These are phyloP conservation scores for Diabrotica undecimpunctata DNA, from an alignment of 1,140 invertebrate species.

Conservation along the genomic window DNA sequence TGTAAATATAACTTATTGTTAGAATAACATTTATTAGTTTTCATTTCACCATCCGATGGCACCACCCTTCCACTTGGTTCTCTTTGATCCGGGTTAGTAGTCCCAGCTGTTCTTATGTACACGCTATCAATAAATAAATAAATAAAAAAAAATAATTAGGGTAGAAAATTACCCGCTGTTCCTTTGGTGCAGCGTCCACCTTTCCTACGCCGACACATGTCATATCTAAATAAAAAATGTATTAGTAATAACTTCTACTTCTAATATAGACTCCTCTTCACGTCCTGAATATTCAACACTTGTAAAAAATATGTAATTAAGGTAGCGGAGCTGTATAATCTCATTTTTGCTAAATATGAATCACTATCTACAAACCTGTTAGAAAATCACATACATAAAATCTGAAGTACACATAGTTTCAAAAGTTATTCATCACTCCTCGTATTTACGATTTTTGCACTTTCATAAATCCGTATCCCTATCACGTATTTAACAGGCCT, in stretches of 20 bases:
- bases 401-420: no score
- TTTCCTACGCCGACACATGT: constrained; percentile 92
- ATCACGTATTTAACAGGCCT: no score
- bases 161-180: constrained; percentile 76
- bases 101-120: constrained; percentile 16
- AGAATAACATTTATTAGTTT: constrained; percentile 9
- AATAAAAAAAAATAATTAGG: constrained; percentile 28
- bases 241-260: background rate
- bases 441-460: no score
- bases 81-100: constrained; percentile 14
- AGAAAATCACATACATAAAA: no score
- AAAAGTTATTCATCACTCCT: no score
- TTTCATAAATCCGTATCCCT: no score
- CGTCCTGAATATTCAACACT: no score
- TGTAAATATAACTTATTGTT: background rate
- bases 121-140: constrained; percentile 25
- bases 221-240: constrained; percentile 67
- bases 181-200: constrained; percentile 92
- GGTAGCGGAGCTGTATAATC: no score
- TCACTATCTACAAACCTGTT: no score
- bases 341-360: no score
- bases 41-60: constrained; percentile 3
- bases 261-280: no score
- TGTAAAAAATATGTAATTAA: no score
- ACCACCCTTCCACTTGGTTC: constrained; percentile 6